Evolutionary conservation across 1,140 invertebrate genomes (phyloP).

Genomic region (Drusus annulatus): DNA sequence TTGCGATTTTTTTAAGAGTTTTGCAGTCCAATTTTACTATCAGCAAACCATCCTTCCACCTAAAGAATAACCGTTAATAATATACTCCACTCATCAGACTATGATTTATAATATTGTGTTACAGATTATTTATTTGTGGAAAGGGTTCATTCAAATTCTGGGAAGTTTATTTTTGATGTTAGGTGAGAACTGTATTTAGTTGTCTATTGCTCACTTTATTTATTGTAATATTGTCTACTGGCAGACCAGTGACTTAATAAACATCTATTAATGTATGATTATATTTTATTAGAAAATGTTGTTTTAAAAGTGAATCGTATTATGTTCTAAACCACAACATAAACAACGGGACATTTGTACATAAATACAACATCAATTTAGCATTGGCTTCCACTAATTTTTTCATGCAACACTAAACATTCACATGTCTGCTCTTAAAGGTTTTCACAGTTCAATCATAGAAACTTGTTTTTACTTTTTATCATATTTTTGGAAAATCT

Average conservation of each 20-base stretch:
- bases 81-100: not conserved
- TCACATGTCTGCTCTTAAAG: not conserved
- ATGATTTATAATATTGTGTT: not conserved
- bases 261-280: no score
- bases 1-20: not conserved
- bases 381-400: slow-evolving; percentile 17
- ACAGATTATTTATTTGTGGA: not conserved
- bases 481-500: no score
- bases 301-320: no score
- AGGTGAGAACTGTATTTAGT: no score
- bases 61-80: not conserved
- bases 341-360: not conserved
- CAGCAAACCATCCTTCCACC: slow-evolving; percentile 30
- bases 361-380: slow-evolving; percentile 12
- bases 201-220: no score
- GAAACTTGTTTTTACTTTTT: no score
- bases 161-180: no score
- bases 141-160: no score
- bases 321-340: not conserved
- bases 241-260: no score
- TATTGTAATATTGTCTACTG: no score
- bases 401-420: slow-evolving; percentile 27
- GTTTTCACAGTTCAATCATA: slow-evolving; percentile 2
- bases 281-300: no score
- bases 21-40: slow-evolving; percentile 4